Conservation (phyloP, 2,888 invertebrate species). For the Zelleria hepariella region DNA sequence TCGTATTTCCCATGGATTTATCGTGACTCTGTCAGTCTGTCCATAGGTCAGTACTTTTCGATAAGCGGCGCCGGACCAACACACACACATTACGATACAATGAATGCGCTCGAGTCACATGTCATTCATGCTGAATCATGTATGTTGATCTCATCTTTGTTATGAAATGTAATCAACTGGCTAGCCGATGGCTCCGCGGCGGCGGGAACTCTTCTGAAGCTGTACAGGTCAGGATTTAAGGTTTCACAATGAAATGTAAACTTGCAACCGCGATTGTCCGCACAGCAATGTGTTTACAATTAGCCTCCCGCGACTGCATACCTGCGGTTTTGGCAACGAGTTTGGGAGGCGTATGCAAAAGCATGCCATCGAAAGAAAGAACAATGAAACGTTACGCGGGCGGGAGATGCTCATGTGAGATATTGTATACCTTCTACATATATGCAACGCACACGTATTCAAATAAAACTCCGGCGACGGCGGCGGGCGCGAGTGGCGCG, state of each 20-base stretch:
- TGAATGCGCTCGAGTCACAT: background rate
- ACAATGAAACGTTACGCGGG: background rate
- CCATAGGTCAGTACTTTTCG: slow-evolving; percentile 44
- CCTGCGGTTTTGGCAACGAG: background rate
- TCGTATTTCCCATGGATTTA: slow-evolving; percentile 46
- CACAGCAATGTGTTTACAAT: background rate
- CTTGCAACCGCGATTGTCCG: background rate
- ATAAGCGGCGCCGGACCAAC: slow-evolving; percentile 34
- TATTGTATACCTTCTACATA: slow-evolving; percentile 12
- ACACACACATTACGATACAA: background rate
- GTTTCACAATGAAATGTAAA: background rate
- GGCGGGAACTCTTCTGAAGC: no score
- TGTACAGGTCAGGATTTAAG: no score
- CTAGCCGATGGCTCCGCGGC: no score
- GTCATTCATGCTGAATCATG: background rate
- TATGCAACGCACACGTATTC: slow-evolving; percentile 19
- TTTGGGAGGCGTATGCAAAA: background rate
- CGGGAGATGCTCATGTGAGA: slow-evolving; percentile 1
- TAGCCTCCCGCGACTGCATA: background rate
- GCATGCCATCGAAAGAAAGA: background rate
- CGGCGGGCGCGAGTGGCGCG: slow-evolving; percentile 33
- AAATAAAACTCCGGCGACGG: slow-evolving; percentile 43
- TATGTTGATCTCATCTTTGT: background rate
- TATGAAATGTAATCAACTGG: background rate
- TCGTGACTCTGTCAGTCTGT: slow-evolving; percentile 30